phyloP scores from a whole-genome alignment of 2,113 vertebrate genomes.

The Psilopsiagon aurifrons region DNA sequence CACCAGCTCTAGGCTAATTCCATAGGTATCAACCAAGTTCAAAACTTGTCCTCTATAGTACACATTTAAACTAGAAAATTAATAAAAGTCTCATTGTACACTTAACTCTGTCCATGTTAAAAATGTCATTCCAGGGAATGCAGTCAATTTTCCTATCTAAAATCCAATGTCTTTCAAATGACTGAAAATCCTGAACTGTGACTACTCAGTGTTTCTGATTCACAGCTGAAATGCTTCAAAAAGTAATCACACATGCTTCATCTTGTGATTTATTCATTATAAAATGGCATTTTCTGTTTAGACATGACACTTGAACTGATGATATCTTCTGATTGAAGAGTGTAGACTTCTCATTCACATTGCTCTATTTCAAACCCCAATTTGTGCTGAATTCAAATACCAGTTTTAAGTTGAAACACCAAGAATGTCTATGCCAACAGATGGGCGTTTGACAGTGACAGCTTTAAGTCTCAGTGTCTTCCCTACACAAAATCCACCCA shows the following conservation, averaged over 20 bases:
- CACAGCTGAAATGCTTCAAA: background rate
- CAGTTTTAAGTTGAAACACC: background rate
- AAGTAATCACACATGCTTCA: background rate
- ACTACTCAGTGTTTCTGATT: background rate
- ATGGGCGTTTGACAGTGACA: background rate
- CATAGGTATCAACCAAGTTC: background rate
- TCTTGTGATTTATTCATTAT: background rate
- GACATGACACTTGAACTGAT: background rate
- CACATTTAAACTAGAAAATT: background rate
- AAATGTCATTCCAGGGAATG: background rate
- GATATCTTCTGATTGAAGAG: background rate
- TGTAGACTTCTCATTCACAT: background rate
- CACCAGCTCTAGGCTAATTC: background rate
- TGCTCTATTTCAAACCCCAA: background rate
- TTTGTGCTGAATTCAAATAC: background rate
- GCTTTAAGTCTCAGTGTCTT: background rate
- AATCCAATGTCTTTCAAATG: background rate
- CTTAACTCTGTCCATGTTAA: background rate
- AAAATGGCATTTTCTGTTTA: background rate
- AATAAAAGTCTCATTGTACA: background rate
- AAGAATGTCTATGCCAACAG: background rate
- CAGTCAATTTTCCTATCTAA: background rate
- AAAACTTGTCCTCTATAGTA: background rate
- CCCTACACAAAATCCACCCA: background rate
- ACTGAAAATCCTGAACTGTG: background rate